A percentile compares a stretch with the other conserved stretches of the same genome.
phyloP scores from a whole-genome alignment of 2,888 invertebrate species.

The Trichogramma evanescens region DNA sequence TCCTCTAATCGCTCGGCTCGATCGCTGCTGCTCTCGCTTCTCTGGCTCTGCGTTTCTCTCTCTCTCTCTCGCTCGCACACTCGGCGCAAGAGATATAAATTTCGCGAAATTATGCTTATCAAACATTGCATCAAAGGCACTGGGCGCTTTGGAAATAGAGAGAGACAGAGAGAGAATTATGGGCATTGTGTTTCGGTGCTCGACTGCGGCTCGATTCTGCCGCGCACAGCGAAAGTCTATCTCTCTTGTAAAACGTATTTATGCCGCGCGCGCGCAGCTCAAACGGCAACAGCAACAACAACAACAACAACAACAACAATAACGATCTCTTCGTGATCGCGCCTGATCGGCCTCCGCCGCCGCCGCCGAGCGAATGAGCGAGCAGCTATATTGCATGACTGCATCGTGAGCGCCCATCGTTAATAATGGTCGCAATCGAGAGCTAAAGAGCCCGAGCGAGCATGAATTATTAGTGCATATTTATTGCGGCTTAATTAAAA shows the following conservation, averaged over 20 bases:
- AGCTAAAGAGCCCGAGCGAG: too few relatives aligned
- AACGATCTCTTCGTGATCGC: conserved; percentile 26
- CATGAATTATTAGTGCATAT: too few relatives aligned
- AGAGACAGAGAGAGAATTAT: conserved; percentile 1
- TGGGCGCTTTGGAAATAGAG: too few relatives aligned
- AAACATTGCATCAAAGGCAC: neutral
- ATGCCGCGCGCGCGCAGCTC: conserved; percentile 21
- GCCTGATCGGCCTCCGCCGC: conserved; percentile 9
- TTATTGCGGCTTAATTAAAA: too few relatives aligned
- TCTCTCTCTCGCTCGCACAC: conserved; percentile 11
- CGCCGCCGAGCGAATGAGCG: neutral
- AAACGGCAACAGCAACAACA: neutral
- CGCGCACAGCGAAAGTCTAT: neutral
- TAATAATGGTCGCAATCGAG: too few relatives aligned
- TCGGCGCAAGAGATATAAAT: neutral
- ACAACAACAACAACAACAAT: neutral
- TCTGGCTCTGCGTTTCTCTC: conserved; percentile 8
- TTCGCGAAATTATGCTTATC: conserved; percentile 13
- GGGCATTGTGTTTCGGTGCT: conserved; percentile 3
- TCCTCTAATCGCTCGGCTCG: conserved; percentile 11
- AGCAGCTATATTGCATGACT: neutral
- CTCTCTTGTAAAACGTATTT: conserved; percentile 5
- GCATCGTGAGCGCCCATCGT: neutral
- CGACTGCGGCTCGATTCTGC: neutral
- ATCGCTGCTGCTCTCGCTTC: conserved; percentile 4